Percentiles rank a stretch among this genome's conserved stretches.
Evolutionary conservation across 1,140 invertebrate genomes (phyloP).

Genomic region (Euwallacea fornicatus): DNA sequence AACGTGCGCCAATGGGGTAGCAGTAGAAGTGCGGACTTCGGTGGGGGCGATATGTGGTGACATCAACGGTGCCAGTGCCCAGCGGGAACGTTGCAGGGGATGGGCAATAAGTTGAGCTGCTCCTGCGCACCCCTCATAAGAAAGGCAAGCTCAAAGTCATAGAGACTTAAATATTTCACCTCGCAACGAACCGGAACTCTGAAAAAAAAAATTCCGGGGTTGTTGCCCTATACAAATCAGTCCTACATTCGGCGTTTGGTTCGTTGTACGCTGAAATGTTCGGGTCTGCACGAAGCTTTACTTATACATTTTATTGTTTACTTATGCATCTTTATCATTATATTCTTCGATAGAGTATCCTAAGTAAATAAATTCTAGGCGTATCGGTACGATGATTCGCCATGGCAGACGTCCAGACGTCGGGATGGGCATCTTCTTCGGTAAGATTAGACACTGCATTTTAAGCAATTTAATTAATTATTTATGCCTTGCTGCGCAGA

Average conservation of each 20-base stretch:
- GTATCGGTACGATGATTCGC: slow-evolving; percentile 91
- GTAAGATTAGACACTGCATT: slow-evolving; percentile 56
- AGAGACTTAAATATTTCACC: neutral
- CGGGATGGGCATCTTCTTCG: slow-evolving; percentile 89
- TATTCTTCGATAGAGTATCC: no score
- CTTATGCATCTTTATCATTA: no score
- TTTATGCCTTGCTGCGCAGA: slow-evolving; percentile 58
- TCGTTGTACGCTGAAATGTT: no score
- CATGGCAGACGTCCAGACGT: slow-evolving; percentile 84
- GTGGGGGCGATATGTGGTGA: slow-evolving; percentile 64
- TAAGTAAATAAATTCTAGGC: slow-evolving; percentile 52
- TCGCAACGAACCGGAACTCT: no score
- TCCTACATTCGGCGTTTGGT: no score
- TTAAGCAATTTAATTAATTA: neutral
- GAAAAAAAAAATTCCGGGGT: no score
- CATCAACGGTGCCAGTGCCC: slow-evolving; percentile 59
- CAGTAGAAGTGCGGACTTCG: slow-evolving; percentile 59
- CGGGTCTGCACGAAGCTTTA: no score
- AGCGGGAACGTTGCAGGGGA: slow-evolving; percentile 61
- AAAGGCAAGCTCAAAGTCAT: slow-evolving; percentile 57
- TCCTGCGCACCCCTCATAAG: slow-evolving; percentile 91
- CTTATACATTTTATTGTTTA: no score
- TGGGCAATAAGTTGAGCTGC: slow-evolving; percentile 95
- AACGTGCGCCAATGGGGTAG: slow-evolving; percentile 57
- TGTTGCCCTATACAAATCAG: no score